Percentiles rank a stretch among this genome's conserved stretches.
These are phyloP conservation scores for Andrena trimmerana DNA, from an alignment of 2,888 invertebrate genomes.

Conservation along the genomic window DNA sequence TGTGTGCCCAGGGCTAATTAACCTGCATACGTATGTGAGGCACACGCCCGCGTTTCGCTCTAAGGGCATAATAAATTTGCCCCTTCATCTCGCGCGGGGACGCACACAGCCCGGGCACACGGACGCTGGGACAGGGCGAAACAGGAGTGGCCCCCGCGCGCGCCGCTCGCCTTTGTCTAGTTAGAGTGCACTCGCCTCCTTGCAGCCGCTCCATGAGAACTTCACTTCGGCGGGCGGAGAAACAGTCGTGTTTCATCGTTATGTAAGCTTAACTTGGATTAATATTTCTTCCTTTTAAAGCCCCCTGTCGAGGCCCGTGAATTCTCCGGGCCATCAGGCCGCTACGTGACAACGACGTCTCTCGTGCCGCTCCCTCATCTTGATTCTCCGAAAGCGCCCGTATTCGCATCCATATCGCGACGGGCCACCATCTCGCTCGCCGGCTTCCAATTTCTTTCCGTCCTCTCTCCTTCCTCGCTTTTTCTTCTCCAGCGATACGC, in stretches of 20 bases:
- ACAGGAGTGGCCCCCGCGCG: slow-evolving; percentile 38
- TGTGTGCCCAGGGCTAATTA: slow-evolving; percentile 47
- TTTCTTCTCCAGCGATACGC: slow-evolving; percentile 28
- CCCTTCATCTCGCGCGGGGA: slow-evolving; percentile 12
- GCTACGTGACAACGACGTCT: slow-evolving; percentile 62
- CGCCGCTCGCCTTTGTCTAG: slow-evolving; percentile 54
- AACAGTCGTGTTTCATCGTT: slow-evolving; percentile 69
- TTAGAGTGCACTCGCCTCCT: slow-evolving; percentile 48
- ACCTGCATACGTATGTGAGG: slow-evolving; percentile 5
- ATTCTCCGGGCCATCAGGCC: slow-evolving; percentile 52
- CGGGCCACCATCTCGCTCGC: slow-evolving; percentile 21
- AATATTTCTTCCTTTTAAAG: slow-evolving; percentile 70
- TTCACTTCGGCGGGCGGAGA: slow-evolving; percentile 41
- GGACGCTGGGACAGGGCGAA: slow-evolving; percentile 22
- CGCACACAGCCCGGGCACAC: not conserved
- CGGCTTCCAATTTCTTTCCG: slow-evolving; percentile 38
- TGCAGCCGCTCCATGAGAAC: slow-evolving; percentile 40
- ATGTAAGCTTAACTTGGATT: slow-evolving; percentile 69
- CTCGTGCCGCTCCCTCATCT: slow-evolving; percentile 39
- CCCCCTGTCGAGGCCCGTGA: slow-evolving; percentile 46
- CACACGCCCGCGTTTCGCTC: slow-evolving; percentile 19
- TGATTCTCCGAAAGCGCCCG: slow-evolving; percentile 45
- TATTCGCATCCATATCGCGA: slow-evolving; percentile 48
- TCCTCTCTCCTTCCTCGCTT: not conserved
- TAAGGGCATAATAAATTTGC: slow-evolving; percentile 57